Percentiles rank a stretch among this genome's conserved stretches.
phyloP scores from a whole-genome alignment of 2,888 invertebrate genomes.

The Dichetophora obliterata region DNA sequence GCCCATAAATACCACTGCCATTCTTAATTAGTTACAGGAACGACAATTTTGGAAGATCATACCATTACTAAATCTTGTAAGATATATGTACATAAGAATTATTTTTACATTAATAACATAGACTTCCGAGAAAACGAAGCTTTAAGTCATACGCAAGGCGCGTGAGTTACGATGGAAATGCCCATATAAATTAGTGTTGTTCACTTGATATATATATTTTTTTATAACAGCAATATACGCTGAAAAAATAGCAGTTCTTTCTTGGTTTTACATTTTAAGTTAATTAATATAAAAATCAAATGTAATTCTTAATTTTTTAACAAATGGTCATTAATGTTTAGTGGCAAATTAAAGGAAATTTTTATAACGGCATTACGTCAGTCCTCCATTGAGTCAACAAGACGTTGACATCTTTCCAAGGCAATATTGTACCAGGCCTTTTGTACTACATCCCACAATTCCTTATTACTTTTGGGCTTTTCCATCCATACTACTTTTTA shows the following conservation, averaged over 20 bases:
- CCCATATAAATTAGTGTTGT: neutral
- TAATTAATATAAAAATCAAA: neutral
- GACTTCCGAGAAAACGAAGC: too few relatives aligned
- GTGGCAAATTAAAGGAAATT: neutral
- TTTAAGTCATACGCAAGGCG: too few relatives aligned
- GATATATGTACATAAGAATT: too few relatives aligned
- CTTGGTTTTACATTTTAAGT: neutral
- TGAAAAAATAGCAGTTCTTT: neutral
- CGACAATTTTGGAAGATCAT: too few relatives aligned
- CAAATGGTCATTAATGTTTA: neutral
- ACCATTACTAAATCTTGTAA: too few relatives aligned
- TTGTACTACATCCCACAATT: constrained; percentile 30
- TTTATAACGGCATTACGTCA: constrained; percentile 19
- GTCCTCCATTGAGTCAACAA: constrained; percentile 29
- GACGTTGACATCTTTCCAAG: constrained; percentile 35
- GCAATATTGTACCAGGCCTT: constrained; percentile 35
- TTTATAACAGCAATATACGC: neutral
- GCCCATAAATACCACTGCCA: too few relatives aligned
- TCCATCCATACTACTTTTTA: constrained; percentile 27
- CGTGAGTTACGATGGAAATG: too few relatives aligned
- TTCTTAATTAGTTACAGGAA: too few relatives aligned
- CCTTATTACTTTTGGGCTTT: constrained; percentile 36
- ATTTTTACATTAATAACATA: too few relatives aligned
- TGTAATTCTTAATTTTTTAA: neutral
- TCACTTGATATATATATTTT: neutral